Conservation (phyloP, 2,113 vertebrate genomes). For the Castor canadensis region DNA sequence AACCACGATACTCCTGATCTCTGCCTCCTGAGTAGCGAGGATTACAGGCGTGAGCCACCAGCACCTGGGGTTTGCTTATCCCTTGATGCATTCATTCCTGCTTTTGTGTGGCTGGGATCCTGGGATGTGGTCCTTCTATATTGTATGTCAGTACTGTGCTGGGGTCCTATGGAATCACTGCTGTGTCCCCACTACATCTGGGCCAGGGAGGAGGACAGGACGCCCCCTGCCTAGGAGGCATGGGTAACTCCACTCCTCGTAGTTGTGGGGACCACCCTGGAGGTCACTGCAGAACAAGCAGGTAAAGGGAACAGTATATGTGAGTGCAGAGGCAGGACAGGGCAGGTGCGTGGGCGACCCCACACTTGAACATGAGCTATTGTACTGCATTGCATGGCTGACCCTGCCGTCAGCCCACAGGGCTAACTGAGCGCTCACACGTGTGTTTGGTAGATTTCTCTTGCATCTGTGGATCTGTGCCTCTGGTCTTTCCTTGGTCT, state of each 20-base stretch:
- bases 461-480: neutral
- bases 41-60: too few species aligned
- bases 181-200: fast-evolving
- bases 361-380: fast-evolving
- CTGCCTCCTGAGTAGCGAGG: too few species aligned
- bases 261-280: neutral
- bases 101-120: fast-evolving
- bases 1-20: too few species aligned
- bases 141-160: too few species aligned
- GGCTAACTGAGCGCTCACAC: neutral
- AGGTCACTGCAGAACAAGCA: neutral
- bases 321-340: neutral
- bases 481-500: neutral
- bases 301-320: neutral
- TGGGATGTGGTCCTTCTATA: neutral
- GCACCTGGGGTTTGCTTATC: neutral
- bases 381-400: too few species aligned
- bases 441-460: fast-evolving
- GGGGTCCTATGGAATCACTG: neutral
- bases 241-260: neutral
- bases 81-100: fast-evolving
- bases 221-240: neutral
- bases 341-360: neutral
- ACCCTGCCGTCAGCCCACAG: fast-evolving
- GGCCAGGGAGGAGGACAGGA: neutral